A percentile compares a stretch with the other conserved stretches of the same genome.
Evolutionary conservation across 2,797 vertebrate genomes (phyloP).

Genomic region (Capromys pilorides): DNA sequence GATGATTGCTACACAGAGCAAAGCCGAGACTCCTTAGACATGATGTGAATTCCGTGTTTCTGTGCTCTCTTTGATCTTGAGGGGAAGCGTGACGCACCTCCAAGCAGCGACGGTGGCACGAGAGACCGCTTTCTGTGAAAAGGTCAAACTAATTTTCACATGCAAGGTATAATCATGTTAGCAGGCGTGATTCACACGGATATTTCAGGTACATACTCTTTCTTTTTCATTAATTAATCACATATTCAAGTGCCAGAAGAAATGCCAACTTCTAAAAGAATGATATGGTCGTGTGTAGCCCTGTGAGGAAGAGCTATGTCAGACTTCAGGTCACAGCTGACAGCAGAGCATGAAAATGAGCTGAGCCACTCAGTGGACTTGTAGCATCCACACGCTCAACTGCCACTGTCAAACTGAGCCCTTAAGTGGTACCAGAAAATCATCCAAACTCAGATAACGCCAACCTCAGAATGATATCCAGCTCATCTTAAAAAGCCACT

Average conservation of each 20-base stretch:
- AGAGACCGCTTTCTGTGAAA: slow-evolving; percentile 47
- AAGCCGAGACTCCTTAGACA: slow-evolving; percentile 35
- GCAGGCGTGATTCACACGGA: slow-evolving; percentile 57
- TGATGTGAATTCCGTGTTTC: slow-evolving; percentile 42
- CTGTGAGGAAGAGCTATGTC: slow-evolving; percentile 41
- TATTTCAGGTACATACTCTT: slow-evolving; percentile 37
- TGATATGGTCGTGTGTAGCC: neutral
- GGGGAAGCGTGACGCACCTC: neutral
- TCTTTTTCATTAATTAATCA: slow-evolving; percentile 64
- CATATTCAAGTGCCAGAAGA: slow-evolving; percentile 47
- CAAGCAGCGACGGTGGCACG: neutral
- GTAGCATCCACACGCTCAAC: slow-evolving; percentile 1
- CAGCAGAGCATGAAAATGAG: neutral
- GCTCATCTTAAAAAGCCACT: neutral
- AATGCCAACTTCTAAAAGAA: slow-evolving; percentile 50
- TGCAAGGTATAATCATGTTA: slow-evolving; percentile 54
- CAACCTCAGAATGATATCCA: neutral
- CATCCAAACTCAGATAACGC: neutral
- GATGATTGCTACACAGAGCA: slow-evolving; percentile 37
- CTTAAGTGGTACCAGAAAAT: neutral
- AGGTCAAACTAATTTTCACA: slow-evolving; percentile 72
- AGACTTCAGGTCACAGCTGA: neutral
- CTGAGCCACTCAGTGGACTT: neutral
- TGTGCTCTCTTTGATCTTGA: slow-evolving; percentile 9
- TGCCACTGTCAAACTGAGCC: neutral